phyloP scores from a whole-genome alignment of 2,888 invertebrate species.

The Teinopalpus imperialis region DNA sequence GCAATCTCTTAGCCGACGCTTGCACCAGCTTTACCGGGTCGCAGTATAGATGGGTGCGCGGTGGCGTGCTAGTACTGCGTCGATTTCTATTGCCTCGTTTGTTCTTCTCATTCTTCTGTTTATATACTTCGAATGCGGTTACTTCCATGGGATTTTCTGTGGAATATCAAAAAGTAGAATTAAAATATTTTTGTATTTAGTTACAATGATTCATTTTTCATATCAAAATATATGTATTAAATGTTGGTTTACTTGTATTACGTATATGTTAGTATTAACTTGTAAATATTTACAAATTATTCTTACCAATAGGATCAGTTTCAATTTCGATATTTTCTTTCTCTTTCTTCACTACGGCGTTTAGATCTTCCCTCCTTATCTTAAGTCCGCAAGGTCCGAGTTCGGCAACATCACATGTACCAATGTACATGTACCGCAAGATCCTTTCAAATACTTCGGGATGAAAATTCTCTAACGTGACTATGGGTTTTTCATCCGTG shows the following conservation, averaged over 20 bases:
- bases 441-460: constrained; percentile 87
- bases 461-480: constrained; percentile 78
- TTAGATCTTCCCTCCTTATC: constrained; percentile 67
- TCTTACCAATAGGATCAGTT: constrained; percentile 50
- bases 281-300: neutral
- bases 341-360: constrained; percentile 47
- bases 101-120: constrained; percentile 46
- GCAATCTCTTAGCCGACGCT: constrained; percentile 78
- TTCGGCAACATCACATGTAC: constrained; percentile 83
- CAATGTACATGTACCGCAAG: constrained; percentile 85
- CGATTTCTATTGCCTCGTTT: constrained; percentile 34
- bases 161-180: too few species aligned
- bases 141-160: constrained; percentile 64
- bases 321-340: constrained; percentile 50
- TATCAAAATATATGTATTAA: too few species aligned
- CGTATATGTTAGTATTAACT: too few species aligned
- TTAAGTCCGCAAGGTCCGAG: constrained; percentile 74
- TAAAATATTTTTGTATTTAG: too few species aligned
- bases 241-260: too few species aligned
- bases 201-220: too few species aligned
- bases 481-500: constrained; percentile 53
- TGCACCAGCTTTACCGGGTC: constrained; percentile 82
- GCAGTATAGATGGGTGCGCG: constrained; percentile 45
- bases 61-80: constrained; percentile 41
- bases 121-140: constrained; percentile 78